Evolutionary conservation across 2,888 invertebrate genomes (phyloP), one percentile per base, ranked within the genome.

Genomic region (Eupithecia centaureata): DNA sequence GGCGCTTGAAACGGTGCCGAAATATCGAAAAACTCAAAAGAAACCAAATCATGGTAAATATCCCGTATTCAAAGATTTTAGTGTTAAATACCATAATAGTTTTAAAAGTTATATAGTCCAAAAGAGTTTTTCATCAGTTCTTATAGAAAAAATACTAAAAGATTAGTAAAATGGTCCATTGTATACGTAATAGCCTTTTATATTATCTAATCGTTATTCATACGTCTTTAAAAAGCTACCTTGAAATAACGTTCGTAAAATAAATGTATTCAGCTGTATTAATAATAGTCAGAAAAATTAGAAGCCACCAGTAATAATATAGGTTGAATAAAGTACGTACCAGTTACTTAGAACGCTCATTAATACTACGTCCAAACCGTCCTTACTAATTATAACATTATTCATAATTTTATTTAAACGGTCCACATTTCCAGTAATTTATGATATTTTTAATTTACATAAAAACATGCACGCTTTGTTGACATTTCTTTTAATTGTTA

Each of bases 331-430:
- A 30, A 8, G 57, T 18, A 33, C 22, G 22, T 33, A 18, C 27
- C 27, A 22, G 47, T 56, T 56, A 56, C 54, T 56, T n/a, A 54
- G 8, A 56, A 18, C 30, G 10, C 5, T 57, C 57, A 33, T 57
- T 57, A 33, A 57, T 57, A 56, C 22, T 18, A 13, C 4, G 18
- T 22, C 57, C 57, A 32, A 57, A 10, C 57, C 57, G 57, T 32
- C 57, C 57, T 57, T 1, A 33, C 12, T 56, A 57, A 32, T 57
- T 57, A 57, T 57, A 57, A 5, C 57, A 33, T 57, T 10, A 57
- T 32, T 57, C 28, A 57, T 33, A 30, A 57, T 30, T 57, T 32
- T 57, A 57, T 57, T 57, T 57, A 33, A 57, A 32, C 5, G 10
- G 30, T 10, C 12, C 57, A 32, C 32, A 57, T 57, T 57, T 32